Evolutionary conservation across 2,113 vertebrate genomes (phyloP).

Genomic region (Atherinomorus stipes): DNA sequence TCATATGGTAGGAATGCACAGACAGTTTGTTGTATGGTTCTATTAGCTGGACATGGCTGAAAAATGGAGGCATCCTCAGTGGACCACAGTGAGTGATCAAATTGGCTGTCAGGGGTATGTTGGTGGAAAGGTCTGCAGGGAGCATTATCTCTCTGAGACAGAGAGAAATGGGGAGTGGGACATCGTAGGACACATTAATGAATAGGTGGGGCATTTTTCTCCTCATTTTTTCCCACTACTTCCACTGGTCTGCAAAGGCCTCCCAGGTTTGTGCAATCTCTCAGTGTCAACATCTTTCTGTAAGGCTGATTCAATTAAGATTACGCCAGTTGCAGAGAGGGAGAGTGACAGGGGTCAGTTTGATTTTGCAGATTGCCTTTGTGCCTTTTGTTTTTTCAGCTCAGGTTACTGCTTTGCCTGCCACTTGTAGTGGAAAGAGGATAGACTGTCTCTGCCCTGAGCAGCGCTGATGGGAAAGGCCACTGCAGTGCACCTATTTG

Average conservation of each 20-base stretch:
- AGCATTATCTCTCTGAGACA: conserved; percentile 85
- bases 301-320: conserved; percentile 99
- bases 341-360: conserved; percentile 90
- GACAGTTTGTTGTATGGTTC: conserved; percentile 3
- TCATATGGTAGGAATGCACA: neutral
- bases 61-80: conserved; percentile 60
- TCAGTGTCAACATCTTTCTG: conserved; percentile 96
- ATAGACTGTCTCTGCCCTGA: conserved; percentile 59
- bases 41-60: conserved; percentile 47
- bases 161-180: conserved; percentile 85
- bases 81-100: conserved; percentile 82
- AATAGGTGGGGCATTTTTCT: conserved; percentile 83
- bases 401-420: conserved; percentile 70
- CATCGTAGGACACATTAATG: conserved; percentile 87
- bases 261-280: conserved; percentile 95
- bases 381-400: conserved; percentile 80
- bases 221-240: conserved; percentile 66
- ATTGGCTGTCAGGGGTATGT: conserved; percentile 75
- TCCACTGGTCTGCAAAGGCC: conserved; percentile 88
- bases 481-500: conserved; percentile 41
- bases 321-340: conserved; percentile 87
- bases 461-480: conserved; percentile 52
- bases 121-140: conserved; percentile 76
- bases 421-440: conserved; percentile 47
- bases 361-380: conserved; percentile 89